Evolutionary conservation across 1,140 invertebrate species (phyloP), one percentile per base, ranked within the genome.

Genomic region (Drosophila sucinea): DNA sequence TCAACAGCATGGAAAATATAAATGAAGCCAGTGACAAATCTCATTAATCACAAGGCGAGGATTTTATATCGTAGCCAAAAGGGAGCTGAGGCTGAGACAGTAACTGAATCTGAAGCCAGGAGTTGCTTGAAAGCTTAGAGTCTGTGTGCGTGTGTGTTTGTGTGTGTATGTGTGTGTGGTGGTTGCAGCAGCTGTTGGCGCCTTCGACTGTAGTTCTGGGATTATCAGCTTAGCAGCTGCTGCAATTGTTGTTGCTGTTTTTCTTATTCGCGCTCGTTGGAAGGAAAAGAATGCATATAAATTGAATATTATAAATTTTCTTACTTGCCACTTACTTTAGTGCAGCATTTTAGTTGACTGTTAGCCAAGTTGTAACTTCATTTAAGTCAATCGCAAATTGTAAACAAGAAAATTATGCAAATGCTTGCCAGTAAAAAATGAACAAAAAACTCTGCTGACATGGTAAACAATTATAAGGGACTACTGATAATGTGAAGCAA

Each of bases 281-380:
- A 30, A 35, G 65, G 32, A 56, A 71, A 78, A 68, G 85, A 90
- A 81, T 85, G 85, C 86, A 90, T 90, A 90, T 90, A 90, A 90
- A 90, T 90, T 86, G 86, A 90, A 90, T 90, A 90, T 90, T 90
- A 90, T 90, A 90, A 86, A 90, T 90, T 86, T 85, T 69, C 79
- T 72, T 67, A 72, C 76, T 77, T 77, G 74, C 72, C 81, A 90
- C 79, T 77, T 82, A 77, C 72, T 75, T 60, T 71, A 29, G 63
- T 79, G 60, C 74, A 67, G 44, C 69, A 75, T 77, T 77, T 86
- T 87, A 86, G 73, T 67, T 70, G 27, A 25, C 65, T 68, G 66
- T 57, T 69, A 67, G 79, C 87, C 82, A 86, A 86, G 72, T 90
- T 85, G 86, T 90, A 90, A 90, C 86, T 90, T 90, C 86, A 90